These are phyloP conservation scores for Acrocera orbiculus DNA, from an alignment of 2,888 invertebrate genomes.

Conservation along the genomic window DNA sequence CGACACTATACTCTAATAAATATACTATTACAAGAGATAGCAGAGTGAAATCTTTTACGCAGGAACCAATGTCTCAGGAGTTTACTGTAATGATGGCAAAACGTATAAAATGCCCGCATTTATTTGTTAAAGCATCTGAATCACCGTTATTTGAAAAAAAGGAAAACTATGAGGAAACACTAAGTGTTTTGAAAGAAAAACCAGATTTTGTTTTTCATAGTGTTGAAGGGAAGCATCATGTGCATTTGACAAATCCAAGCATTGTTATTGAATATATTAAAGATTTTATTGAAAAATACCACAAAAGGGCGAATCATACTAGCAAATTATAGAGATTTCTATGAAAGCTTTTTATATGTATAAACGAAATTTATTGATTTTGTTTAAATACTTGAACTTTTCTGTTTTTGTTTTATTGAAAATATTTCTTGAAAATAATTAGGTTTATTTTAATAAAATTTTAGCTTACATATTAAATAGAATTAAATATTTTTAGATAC, in stretches of 20 bases:
- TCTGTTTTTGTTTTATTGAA: too few relatives aligned
- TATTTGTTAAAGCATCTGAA: conserved; percentile 42
- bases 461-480: too few relatives aligned
- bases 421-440: too few relatives aligned
- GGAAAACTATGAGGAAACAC: conserved; percentile 36
- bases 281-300: too few relatives aligned
- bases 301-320: too few relatives aligned
- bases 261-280: too few relatives aligned
- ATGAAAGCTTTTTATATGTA: too few relatives aligned
- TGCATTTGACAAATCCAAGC: conserved; percentile 56
- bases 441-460: too few relatives aligned
- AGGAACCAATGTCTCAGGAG: conserved; percentile 19
- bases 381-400: too few relatives aligned
- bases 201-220: conserved; percentile 39
- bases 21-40: conserved; percentile 48
- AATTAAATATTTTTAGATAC: too few relatives aligned
- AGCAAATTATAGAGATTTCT: too few relatives aligned
- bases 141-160: conserved; percentile 38
- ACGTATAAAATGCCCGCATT: conserved; percentile 42
- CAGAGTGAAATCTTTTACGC: conserved; percentile 34
- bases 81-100: conserved; percentile 38
- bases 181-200: conserved; percentile 37
- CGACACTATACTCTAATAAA: conserved; percentile 37
- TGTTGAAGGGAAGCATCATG: conserved; percentile 52
- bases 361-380: too few relatives aligned